Evolutionary conservation across 2,797 vertebrate genomes (phyloP).

Genomic region (Onychomys arenicola): DNA sequence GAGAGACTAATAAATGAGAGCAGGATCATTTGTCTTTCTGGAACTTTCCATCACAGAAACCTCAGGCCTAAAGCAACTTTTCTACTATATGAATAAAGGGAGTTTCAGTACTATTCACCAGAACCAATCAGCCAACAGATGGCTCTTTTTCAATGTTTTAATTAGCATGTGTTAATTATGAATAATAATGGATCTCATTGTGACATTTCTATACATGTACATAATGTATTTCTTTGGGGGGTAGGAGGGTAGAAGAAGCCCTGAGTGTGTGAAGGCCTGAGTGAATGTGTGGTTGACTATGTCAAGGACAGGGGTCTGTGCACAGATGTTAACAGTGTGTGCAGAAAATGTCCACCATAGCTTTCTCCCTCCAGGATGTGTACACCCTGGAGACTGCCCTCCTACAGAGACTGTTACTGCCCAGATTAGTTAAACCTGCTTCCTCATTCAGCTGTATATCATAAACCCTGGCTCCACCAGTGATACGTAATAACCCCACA

Average conservation of each 20-base stretch:
- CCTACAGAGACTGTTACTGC: not conserved
- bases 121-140: not conserved
- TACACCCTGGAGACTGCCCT: not conserved
- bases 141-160: not conserved
- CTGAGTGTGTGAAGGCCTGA: too few relatives aligned
- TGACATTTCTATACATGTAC: not conserved
- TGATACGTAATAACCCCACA: not conserved
- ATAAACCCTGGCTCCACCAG: not conserved
- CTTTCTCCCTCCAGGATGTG: not conserved
- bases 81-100: not conserved
- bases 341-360: not conserved
- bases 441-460: not conserved
- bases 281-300: not conserved
- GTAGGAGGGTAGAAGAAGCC: not conserved
- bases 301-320: too few relatives aligned
- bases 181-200: not conserved
- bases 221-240: not conserved
- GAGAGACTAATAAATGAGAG: not conserved
- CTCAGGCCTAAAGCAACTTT: slow-evolving; percentile 14
- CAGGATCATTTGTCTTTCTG: not conserved
- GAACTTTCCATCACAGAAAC: not conserved
- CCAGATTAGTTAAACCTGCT: not conserved
- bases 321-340: not conserved
- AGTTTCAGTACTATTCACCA: slow-evolving; percentile 10
- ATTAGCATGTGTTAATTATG: not conserved